phyloP scores from a whole-genome alignment of 2,888 invertebrate genomes.

The Automeris io region DNA sequence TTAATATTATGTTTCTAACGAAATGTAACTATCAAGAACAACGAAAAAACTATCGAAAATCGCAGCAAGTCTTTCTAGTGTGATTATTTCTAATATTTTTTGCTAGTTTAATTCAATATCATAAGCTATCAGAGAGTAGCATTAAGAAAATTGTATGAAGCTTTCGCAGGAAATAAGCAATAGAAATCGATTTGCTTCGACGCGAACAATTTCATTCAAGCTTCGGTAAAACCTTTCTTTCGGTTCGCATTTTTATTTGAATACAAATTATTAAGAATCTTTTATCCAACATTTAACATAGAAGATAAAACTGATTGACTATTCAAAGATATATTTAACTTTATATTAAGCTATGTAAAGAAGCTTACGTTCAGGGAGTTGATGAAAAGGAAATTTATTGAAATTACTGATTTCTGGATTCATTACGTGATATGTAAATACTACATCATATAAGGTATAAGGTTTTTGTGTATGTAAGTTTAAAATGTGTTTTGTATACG shows the following conservation, averaged over 20 bases:
- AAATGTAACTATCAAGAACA: too few species aligned
- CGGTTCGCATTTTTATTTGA: conserved; percentile 57
- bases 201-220: conserved; percentile 58
- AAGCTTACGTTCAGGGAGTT: background rate
- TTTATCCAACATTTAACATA: conserved; percentile 38
- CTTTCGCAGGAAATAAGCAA: conserved; percentile 56
- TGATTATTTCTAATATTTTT: background rate
- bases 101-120: conserved; percentile 29
- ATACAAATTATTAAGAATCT: conserved; percentile 40
- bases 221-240: conserved; percentile 50
- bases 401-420: too few species aligned
- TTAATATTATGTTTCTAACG: too few species aligned
- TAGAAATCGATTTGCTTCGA: conserved; percentile 56
- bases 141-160: conserved; percentile 58
- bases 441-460: too few species aligned
- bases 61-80: too few species aligned
- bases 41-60: too few species aligned
- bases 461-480: too few species aligned
- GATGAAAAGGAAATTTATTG: too few species aligned
- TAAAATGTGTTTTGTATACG: too few species aligned
- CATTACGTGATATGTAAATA: too few species aligned
- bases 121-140: conserved; percentile 56
- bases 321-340: background rate
- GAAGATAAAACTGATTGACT: conserved; percentile 7
- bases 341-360: background rate